Evolutionary conservation across 2,797 vertebrate genomes (phyloP).

Genomic region (Sebastes wilsoni): DNA sequence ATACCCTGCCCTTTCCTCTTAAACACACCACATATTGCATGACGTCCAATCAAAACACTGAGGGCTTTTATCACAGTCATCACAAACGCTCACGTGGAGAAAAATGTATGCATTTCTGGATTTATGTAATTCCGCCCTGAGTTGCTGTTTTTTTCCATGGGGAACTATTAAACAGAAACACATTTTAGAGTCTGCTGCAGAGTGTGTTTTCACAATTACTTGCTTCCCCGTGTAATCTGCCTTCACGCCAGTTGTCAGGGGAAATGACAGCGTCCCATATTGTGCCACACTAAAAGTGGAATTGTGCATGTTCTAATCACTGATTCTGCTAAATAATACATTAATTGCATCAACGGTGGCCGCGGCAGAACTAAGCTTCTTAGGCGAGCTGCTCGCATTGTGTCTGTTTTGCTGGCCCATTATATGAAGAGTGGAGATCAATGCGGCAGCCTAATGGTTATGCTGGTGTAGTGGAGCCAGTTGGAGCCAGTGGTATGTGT

Average conservation of each 20-base stretch:
- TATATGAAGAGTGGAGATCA: slow-evolving; percentile 60
- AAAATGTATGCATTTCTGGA: background rate
- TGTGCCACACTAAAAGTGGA: slow-evolving; percentile 40
- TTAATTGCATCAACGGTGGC: slow-evolving; percentile 68
- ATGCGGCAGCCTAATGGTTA: slow-evolving; percentile 57
- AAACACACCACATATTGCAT: slow-evolving; percentile 24
- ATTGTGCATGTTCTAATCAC: slow-evolving; percentile 63
- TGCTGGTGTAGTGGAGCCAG: slow-evolving; percentile 39
- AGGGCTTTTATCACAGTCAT: background rate
- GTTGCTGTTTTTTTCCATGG: background rate
- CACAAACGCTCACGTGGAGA: background rate
- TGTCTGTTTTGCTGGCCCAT: slow-evolving; percentile 50
- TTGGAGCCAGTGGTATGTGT: slow-evolving; percentile 18
- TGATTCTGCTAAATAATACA: slow-evolving; percentile 71
- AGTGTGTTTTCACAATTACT: slow-evolving; percentile 35
- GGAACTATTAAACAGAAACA: slow-evolving; percentile 10
- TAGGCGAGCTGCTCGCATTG: slow-evolving; percentile 54
- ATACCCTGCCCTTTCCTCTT: slow-evolving; percentile 39
- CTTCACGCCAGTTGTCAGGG: slow-evolving; percentile 26
- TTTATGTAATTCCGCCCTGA: slow-evolving; percentile 1
- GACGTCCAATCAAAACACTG: slow-evolving; percentile 1
- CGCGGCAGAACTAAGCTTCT: slow-evolving; percentile 67
- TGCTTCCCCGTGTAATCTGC: slow-evolving; percentile 52
- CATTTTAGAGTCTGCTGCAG: background rate
- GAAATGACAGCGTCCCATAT: slow-evolving; percentile 48